phyloP scores from a whole-genome alignment of 2,797 vertebrate species.

The Heterohyrax brucei region DNA sequence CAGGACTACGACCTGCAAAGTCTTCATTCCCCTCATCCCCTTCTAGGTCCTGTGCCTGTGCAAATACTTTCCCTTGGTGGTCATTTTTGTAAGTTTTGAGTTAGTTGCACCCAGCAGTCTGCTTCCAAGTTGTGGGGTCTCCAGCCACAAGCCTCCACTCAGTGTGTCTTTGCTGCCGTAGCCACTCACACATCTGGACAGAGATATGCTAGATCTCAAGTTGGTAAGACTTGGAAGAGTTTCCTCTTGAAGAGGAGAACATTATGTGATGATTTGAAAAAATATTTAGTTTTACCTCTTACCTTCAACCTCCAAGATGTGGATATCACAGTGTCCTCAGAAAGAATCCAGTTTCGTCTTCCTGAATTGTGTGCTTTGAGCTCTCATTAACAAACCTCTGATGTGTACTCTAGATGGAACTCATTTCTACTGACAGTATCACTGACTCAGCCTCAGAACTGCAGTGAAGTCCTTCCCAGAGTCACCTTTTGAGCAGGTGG shows the following conservation, averaged over 20 bases:
- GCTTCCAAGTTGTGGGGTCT: not conserved
- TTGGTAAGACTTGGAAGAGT: slow-evolving; percentile 28
- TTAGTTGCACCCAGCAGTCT: fast-evolving
- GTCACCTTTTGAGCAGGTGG: not conserved
- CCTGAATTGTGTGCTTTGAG: not conserved
- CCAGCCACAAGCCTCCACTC: not conserved
- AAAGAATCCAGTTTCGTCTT: not conserved
- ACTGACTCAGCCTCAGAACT: not conserved
- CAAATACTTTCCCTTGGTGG: not conserved
- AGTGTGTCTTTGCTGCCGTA: not conserved
- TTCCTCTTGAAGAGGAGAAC: slow-evolving; percentile 71
- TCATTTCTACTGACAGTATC: not conserved
- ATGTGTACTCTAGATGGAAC: not conserved
- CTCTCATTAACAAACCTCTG: not conserved
- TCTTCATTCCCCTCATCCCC: not conserved
- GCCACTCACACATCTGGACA: not conserved
- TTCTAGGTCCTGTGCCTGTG: not conserved
- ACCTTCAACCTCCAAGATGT: slow-evolving; percentile 44
- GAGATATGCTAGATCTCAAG: slow-evolving; percentile 70
- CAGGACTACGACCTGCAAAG: not conserved
- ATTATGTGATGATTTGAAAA: slow-evolving; percentile 74
- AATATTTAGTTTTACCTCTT: slow-evolving; percentile 58
- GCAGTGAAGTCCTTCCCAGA: not conserved
- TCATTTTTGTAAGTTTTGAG: fast-evolving
- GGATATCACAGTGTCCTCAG: not conserved